phyloP scores from a whole-genome alignment of 2,113 vertebrate genomes.

The Heterochromis multidens region DNA sequence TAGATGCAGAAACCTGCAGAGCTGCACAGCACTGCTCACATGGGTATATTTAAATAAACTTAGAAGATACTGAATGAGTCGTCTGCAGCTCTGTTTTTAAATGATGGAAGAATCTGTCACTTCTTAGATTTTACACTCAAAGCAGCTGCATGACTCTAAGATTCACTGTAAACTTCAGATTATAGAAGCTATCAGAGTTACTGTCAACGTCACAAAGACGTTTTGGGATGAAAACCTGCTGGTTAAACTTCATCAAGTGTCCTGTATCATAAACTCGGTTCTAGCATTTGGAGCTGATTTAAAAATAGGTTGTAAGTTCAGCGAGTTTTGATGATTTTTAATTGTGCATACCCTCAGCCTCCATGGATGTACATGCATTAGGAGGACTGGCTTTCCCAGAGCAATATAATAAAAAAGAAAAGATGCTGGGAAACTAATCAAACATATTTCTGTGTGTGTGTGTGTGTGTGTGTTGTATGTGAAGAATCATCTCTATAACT shows the following conservation, averaged over 20 bases:
- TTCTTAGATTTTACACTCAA: no score
- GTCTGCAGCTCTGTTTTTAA: no score
- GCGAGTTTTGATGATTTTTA: neutral
- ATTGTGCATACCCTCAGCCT: neutral
- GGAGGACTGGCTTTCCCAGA: no score
- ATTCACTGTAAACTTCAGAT: neutral
- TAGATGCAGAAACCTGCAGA: no score
- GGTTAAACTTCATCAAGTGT: neutral
- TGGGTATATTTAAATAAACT: no score
- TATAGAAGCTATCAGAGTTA: neutral
- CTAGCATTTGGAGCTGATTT: fast-evolving
- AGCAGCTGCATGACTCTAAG: neutral
- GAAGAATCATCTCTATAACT: neutral
- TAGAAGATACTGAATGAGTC: no score
- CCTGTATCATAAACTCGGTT: neutral
- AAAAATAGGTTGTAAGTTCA: neutral
- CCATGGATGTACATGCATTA: no score
- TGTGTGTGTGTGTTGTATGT: no score
- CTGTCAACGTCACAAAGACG: neutral
- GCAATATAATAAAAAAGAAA: no score
- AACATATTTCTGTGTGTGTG: neutral
- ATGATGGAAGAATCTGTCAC: no score
- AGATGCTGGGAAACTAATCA: neutral
- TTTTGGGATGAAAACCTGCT: no score
- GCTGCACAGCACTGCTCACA: no score